These are phyloP conservation scores for Nasonia oneida DNA, from an alignment of 2,888 invertebrate genomes.

Conservation along the genomic window DNA sequence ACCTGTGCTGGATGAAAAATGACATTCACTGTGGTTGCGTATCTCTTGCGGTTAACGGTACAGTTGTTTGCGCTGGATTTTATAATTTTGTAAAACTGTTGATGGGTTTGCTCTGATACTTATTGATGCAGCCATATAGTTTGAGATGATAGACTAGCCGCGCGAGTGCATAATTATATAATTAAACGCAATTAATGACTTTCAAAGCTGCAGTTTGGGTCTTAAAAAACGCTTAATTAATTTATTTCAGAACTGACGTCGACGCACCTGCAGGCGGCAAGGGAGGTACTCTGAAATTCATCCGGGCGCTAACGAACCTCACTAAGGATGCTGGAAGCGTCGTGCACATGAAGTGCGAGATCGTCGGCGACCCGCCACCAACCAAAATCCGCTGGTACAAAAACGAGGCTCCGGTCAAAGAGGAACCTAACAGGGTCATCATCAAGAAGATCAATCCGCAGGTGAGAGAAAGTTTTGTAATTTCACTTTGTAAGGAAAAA, in stretches of 20 bases:
- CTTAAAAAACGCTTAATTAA: neutral
- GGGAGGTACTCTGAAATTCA: slow-evolving; percentile 80
- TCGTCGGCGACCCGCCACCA: slow-evolving; percentile 82
- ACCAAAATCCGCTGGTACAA: slow-evolving; percentile 84
- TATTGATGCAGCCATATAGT: too few species aligned
- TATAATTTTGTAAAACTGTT: neutral
- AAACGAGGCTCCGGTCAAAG: slow-evolving; percentile 81
- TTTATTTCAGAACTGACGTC: slow-evolving; percentile 65
- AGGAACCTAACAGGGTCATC: slow-evolving; percentile 78
- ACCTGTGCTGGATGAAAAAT: neutral
- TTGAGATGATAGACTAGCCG: too few species aligned
- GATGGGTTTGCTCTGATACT: too few species aligned
- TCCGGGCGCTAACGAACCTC: slow-evolving; percentile 81
- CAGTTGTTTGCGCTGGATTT: neutral
- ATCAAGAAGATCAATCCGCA: slow-evolving; percentile 76
- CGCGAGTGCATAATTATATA: neutral
- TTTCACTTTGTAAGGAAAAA: neutral
- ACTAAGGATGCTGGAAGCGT: slow-evolving; percentile 82
- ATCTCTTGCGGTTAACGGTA: neutral
- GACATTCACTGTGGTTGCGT: neutral
- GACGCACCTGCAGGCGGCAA: slow-evolving; percentile 69
- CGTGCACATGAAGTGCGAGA: slow-evolving; percentile 84
- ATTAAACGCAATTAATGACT: neutral
- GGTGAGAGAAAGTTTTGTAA: slow-evolving; percentile 62
- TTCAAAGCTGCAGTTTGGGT: neutral